These are phyloP conservation scores for Conus ventricosus DNA, from an alignment of 1,140 invertebrate species.

Conservation along the genomic window DNA sequence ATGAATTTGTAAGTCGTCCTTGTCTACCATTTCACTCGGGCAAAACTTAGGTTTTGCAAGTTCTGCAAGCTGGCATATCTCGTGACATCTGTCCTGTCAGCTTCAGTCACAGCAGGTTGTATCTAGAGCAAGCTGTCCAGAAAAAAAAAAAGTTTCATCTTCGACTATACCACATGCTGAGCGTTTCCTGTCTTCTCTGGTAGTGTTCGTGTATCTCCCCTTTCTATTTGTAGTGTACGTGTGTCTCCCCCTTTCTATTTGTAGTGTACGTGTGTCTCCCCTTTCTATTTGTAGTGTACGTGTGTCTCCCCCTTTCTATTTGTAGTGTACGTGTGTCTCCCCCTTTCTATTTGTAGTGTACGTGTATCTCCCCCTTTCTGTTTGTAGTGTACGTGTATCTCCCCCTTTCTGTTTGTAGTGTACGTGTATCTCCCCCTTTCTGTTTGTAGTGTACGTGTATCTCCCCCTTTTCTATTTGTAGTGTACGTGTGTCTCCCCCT, in stretches of 20 bases:
- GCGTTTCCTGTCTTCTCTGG: no score
- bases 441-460: background rate
- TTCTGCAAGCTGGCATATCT: no score
- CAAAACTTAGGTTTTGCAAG: no score
- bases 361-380: background rate
- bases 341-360: background rate
- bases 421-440: background rate
- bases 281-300: background rate
- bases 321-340: background rate
- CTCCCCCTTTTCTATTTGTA: background rate
- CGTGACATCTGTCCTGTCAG: no score
- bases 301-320: background rate
- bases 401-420: background rate
- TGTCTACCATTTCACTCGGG: no score
- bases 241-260: background rate
- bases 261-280: background rate
- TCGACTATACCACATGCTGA: no score
- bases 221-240: background rate
- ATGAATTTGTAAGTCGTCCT: no score
- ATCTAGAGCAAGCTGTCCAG: no score
- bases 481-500: background rate
- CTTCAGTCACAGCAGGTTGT: no score
- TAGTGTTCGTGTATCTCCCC: background rate
- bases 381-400: background rate
- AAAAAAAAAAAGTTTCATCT: no score